Base-by-base conservation (phyloP, 2,888 invertebrate species). In the Oxycera nigricornis region DNA sequence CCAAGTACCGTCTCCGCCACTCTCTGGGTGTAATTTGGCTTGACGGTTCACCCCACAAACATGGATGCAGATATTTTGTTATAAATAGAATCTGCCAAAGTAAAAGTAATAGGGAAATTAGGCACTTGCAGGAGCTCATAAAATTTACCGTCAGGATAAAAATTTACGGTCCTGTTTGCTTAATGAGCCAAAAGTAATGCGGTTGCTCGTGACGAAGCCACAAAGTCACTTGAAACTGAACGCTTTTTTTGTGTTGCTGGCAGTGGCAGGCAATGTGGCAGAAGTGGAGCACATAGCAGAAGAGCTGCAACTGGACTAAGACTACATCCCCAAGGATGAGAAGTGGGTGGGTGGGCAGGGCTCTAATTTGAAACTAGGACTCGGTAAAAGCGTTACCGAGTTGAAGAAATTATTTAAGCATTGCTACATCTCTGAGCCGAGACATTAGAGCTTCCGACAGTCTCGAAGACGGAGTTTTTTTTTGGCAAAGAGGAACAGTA, bases 101-200 rank as follows among this genome's bases (percentile, higher is more conserved):
- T 20, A 73, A 61, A 73, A 61, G 73, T 46, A 46, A 73, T 73
- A 73, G 24, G 62, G 26, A 73, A 73, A 73, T 73, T 73, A 62
- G 73, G 73, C 61, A 73, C 31, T 61, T 62, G 73, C 59, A 41
- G 41, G 11, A 30, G 62, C 50, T 59, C 46, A 73, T 62, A 61
- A 73, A 73, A 73, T 73, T 73, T 73, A 73, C 46, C 73, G 50
- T 28, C 50, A 46, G 73, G 73, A 73, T 73, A 61, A 73, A 72
- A 73, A 73, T 73, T 61, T 61, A 73, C 73, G 50, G 61, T 61
- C 61, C 30, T 61, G 61, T 61, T 73, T 73, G 62, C 41, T 61
- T 46, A 73, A 73, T 73, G 73, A 73, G 50, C 30, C 73, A 61
- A 41, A 61, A 73, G 73, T 62, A 73, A 73, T 73, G 59, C 61